Evolutionary conservation across 2,797 vertebrate species (phyloP).

Genomic region (Molothrus ater): DNA sequence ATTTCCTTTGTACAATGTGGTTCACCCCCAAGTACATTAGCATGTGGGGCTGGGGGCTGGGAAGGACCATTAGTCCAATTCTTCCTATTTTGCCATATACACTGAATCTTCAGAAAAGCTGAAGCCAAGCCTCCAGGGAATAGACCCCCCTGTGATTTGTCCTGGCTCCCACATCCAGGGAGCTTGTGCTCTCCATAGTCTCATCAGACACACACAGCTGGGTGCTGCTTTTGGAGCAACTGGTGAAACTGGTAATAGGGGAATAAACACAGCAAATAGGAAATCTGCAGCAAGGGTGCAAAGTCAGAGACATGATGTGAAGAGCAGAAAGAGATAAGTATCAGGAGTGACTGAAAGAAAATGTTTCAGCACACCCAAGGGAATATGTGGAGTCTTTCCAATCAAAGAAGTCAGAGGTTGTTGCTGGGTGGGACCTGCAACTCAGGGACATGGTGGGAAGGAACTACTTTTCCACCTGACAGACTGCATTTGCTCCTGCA

Average conservation of each 20-base stretch:
- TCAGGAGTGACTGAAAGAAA: not conserved
- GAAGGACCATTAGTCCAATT: not conserved
- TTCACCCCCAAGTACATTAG: not conserved
- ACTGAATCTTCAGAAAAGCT: not conserved
- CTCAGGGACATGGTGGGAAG: not conserved
- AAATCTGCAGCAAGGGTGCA: not conserved
- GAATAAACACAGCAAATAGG: not conserved
- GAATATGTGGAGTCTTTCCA: not conserved
- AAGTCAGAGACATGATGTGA: not conserved
- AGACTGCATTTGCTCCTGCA: not conserved
- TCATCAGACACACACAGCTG: not conserved
- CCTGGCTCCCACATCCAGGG: not conserved
- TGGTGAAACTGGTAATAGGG: not conserved
- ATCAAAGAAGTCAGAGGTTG: not conserved
- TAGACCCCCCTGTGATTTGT: not conserved
- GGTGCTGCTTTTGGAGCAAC: not conserved
- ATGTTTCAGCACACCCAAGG: not conserved
- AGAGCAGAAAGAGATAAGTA: not conserved
- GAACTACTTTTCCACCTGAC: not conserved
- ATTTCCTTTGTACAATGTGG: not conserved
- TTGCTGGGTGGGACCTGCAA: not conserved
- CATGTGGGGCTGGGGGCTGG: rapidly evolving
- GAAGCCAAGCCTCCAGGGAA: not conserved
- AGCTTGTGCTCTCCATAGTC: not conserved
- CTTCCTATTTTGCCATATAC: not conserved